Base-by-base conservation (phyloP, 2,113 vertebrate genomes). In the Microcebus griseorufus region DNA sequence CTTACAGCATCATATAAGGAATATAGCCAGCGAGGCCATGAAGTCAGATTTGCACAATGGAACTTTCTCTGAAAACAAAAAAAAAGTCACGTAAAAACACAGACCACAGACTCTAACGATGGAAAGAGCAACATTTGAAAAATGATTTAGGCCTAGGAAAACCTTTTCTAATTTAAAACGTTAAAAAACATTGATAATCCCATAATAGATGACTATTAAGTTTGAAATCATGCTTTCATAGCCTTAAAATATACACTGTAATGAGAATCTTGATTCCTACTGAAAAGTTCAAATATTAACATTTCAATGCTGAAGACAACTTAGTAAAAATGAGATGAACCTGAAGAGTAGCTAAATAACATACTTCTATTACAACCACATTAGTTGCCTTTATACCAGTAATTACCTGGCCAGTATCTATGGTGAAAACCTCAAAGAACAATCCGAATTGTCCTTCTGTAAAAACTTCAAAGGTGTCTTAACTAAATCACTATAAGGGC, bases 21-120 rank as follows among this genome's bases (percentile, higher is more conserved):
- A 67, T 99, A 99, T 48, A 99, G 99, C 99, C 99, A 99, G 48
- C 99, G 98, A 37, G 99, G 99, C 99, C 99, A 99, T 4, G 99
- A 99, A 0, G 99, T 99, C 99, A 99, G 97, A 98, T 99, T 99
- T 48, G 99, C 99, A 99, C 99, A 99, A 96, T 98, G 99, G 97
- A 99, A 99, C 98, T 99, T 99, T 96, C 99, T 99, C 99, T 99
- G 98, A 91, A 98, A 97, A 98, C 4, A 98, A 95, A 18, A 95
- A 75, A 95, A 83, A 81, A 69, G 37, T 18, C 81, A 85, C 6
- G 93, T 16, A 32, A 32, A 70, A 79, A 67, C 72, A 20, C 0
- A 73, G 34, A 42, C 45, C 37, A 39, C 48, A 84, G 9, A 51
- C 29, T 60, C 2, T 22, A 34, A 39, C 1, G 5, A 34, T 29